Evolutionary conservation across 2,888 invertebrate species (phyloP).

Genomic region (Synanthedon andrenaeformis): DNA sequence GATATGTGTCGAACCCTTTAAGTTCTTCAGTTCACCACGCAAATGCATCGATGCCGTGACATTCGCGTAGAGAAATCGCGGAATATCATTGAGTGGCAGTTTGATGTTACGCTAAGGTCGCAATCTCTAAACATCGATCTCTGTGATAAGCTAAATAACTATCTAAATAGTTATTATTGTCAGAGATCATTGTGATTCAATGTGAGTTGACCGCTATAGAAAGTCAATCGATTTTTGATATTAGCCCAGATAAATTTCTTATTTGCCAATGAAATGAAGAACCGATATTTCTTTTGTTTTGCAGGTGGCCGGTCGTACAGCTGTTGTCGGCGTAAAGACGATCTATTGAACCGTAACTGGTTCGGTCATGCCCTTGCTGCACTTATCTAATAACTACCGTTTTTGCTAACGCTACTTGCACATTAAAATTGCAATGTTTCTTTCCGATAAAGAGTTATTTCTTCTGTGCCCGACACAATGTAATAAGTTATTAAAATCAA

Average conservation of each 20-base stretch:
- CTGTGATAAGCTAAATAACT: constrained; percentile 36
- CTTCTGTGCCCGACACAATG: not conserved
- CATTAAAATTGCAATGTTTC: not conserved
- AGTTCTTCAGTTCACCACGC: constrained; percentile 33
- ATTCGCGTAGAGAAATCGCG: constrained; percentile 53
- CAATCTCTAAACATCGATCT: constrained; percentile 35
- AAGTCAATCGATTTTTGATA: constrained; percentile 53
- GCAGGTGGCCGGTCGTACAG: not conserved
- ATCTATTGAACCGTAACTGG: constrained; percentile 25
- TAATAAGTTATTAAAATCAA: not conserved
- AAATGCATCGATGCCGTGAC: constrained; percentile 47
- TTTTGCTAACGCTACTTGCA: not conserved
- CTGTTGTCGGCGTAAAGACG: constrained; percentile 8
- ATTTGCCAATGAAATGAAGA: not conserved
- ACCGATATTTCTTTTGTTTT: not conserved
- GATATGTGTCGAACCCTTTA: not conserved
- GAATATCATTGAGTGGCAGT: constrained; percentile 45
- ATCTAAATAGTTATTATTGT: constrained; percentile 50
- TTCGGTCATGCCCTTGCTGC: constrained; percentile 27
- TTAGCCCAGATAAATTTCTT: constrained; percentile 12
- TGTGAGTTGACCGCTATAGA: constrained; percentile 39
- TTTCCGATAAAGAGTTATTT: not conserved
- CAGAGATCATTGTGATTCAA: constrained; percentile 37
- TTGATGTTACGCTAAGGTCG: constrained; percentile 44
- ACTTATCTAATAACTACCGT: not conserved